Base-by-base conservation (phyloP, 2,888 invertebrate species). In the Apamea sordens region DNA sequence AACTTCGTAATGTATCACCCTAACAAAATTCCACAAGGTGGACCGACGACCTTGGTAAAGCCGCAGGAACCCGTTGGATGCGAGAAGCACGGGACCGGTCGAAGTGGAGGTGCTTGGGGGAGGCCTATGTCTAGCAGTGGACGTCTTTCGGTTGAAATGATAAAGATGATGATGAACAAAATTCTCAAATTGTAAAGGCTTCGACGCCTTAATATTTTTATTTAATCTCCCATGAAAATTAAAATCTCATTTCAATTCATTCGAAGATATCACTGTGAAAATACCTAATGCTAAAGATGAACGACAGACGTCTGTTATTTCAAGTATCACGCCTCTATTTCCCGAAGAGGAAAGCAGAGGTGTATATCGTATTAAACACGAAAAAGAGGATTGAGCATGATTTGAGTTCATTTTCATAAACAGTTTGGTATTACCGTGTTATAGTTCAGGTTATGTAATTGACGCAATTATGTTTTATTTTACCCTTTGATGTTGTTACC, bases 401-500 rank as follows among this genome's bases (percentile, higher is more conserved):
- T 71, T 41, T 41, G 41, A 61, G 41, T n/a, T 41, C 21, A 32
- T 32, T 59, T 59, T 77, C 7, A 47, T 67, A 24, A 32, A 77
- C 50, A 24, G 5, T 28, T 28, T 76, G 11, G 18, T 50, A 41
- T 50, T 63, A 50, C 2, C 11, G 28, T 44, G 28, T 13, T 32
- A n/a, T 10, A 53, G 8, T 69, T 41, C 21, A 41, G 28, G 15
- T 24, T 50, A 10, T 53, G 53, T 53, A 24, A 53, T 53, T 53
- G 53, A 53, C 21, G 8, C 5, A 50, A 70, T 47, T 47, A 56
- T 28, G 3, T 24, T 59, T 50, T 28, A 36, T 61, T 10, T 44
- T 10, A 36, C 3, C 28, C 13, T 71, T 41, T 78, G 56, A 50
- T 59, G 41, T 59, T n/a, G 11, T 41, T n/a, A 44, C 21, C 32